These are phyloP conservation scores for Cyanoramphus novaezelandiae DNA, from an alignment of 2,113 vertebrate species.

Conservation along the genomic window DNA sequence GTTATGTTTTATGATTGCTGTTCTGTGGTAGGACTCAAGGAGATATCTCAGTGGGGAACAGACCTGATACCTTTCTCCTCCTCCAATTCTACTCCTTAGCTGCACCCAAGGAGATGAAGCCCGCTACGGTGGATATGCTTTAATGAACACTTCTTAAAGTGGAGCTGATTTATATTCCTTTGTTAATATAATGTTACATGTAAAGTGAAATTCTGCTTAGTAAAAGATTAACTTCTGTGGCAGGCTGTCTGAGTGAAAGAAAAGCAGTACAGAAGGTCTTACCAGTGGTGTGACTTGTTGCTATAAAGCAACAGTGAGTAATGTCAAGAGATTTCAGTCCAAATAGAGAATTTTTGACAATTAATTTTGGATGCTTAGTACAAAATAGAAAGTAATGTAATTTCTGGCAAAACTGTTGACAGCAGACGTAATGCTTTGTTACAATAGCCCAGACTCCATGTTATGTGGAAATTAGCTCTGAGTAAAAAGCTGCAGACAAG, in stretches of 20 bases:
- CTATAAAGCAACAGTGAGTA: neutral
- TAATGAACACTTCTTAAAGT: neutral
- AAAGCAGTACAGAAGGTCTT: neutral
- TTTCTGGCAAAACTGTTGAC: neutral
- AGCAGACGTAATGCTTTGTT: neutral
- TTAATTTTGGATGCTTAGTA: neutral
- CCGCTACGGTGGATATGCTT: neutral
- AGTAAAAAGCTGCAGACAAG: neutral
- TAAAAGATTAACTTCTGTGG: neutral
- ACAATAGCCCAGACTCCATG: neutral
- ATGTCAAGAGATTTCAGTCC: neutral
- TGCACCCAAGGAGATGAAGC: neutral
- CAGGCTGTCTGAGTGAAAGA: neutral
- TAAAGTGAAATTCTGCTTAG: neutral
- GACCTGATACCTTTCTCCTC: neutral
- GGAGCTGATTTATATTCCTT: neutral
- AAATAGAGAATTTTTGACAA: neutral
- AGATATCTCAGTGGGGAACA: neutral
- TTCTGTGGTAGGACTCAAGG: neutral
- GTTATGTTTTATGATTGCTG: neutral
- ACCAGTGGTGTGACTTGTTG: neutral
- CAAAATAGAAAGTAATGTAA: conserved; percentile 3
- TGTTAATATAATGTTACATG: neutral
- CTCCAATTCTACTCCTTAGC: neutral
- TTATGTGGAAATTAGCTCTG: neutral